A percentile compares a stretch with the other conserved stretches of the same genome.
phyloP scores from a whole-genome alignment of 2,113 vertebrate species.

The Anolis sagrei region DNA sequence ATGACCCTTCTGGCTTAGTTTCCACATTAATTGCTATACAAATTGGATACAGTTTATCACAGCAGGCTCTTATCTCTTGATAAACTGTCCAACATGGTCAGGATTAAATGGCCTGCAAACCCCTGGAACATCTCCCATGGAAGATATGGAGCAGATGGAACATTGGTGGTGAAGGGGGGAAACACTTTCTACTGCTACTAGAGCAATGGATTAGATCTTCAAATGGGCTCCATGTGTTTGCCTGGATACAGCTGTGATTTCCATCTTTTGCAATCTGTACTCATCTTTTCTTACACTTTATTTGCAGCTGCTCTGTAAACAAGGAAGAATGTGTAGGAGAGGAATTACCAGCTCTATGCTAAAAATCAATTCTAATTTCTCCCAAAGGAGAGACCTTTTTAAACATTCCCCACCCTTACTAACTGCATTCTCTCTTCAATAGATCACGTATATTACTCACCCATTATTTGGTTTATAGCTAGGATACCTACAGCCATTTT shows the following conservation, averaged over 20 bases:
- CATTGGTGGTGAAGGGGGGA: background rate
- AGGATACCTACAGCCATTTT: background rate
- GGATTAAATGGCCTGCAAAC: background rate
- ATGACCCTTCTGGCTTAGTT: background rate
- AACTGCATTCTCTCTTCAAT: background rate
- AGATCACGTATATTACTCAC: background rate
- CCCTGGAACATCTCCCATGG: background rate
- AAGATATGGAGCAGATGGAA: slow-evolving; percentile 5
- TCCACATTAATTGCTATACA: slow-evolving; percentile 3
- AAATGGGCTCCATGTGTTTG: background rate
- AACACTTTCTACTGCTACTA: background rate
- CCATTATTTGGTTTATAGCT: background rate
- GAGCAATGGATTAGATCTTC: background rate
- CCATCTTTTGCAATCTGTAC: background rate
- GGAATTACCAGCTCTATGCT: background rate
- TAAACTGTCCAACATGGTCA: background rate
- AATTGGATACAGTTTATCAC: background rate
- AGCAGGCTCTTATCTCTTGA: slow-evolving; percentile 2
- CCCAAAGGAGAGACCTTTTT: background rate
- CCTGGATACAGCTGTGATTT: background rate
- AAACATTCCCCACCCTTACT: background rate
- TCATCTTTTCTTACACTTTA: background rate
- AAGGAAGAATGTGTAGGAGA: background rate
- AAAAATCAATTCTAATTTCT: background rate
- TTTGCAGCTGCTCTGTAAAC: background rate